Percentiles rank a stretch among this genome's conserved stretches.
These are phyloP conservation scores for Microchirus variegatus DNA, from an alignment of 2,797 vertebrate species.

Conservation along the genomic window DNA sequence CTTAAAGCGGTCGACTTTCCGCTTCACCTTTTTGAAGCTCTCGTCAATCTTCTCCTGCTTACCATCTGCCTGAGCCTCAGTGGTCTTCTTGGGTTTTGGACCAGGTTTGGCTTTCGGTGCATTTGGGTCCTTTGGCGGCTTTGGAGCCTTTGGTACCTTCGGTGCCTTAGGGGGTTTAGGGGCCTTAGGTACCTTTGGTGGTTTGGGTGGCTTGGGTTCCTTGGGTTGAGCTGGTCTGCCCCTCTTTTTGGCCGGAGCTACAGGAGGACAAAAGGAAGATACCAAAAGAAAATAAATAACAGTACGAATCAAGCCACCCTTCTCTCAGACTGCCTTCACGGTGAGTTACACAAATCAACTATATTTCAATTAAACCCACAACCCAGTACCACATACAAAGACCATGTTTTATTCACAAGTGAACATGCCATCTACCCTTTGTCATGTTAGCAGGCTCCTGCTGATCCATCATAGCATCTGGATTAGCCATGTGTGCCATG, in stretches of 20 bases:
- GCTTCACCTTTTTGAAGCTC: constrained; percentile 94
- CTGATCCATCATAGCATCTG: constrained; percentile 61
- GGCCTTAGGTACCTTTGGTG: constrained; percentile 53
- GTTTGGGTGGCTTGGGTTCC: constrained; percentile 57
- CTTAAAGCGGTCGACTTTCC: constrained; percentile 97
- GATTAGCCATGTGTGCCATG: constrained; percentile 64
- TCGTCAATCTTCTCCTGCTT: constrained; percentile 97
- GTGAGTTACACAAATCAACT: not conserved
- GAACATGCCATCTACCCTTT: constrained; percentile 70
- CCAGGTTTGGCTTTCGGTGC: constrained; percentile 81
- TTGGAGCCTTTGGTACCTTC: constrained; percentile 63
- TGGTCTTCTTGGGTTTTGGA: constrained; percentile 84
- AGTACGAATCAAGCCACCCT: not conserved
- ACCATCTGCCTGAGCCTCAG: constrained; percentile 80
- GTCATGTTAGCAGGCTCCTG: constrained; percentile 58
- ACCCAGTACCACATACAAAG: no score
- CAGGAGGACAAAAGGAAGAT: not conserved
- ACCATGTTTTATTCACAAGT: no score
- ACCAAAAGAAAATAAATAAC: not conserved
- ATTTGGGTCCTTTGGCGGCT: constrained; percentile 74
- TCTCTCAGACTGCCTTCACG: no score
- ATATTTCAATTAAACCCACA: no score
- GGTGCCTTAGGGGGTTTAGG: constrained; percentile 58
- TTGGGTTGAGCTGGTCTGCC: constrained; percentile 73
- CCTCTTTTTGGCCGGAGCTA: constrained; percentile 79